Conservation (phyloP, 2,113 vertebrate genomes). For the Chlorodrepanis virens region DNA sequence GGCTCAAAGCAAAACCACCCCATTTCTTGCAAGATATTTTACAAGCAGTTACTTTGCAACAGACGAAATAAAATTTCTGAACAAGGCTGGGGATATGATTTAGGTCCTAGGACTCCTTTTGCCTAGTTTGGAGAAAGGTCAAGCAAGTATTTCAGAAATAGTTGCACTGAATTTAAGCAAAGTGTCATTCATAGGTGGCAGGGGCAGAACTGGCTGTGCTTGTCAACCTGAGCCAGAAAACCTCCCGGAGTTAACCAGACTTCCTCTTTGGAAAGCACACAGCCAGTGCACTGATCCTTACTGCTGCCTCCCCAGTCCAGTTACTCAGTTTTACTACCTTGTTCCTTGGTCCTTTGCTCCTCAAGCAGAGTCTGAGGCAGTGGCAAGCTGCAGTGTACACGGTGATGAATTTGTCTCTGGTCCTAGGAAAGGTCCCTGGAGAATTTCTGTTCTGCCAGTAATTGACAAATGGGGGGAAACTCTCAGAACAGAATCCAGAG, state of each 20-base stretch:
- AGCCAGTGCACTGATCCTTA: too few species aligned
- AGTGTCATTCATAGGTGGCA: background rate
- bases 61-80: background rate
- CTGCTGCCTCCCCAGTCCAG: background rate
- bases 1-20: background rate
- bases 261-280: background rate
- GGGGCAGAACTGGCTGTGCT: background rate
- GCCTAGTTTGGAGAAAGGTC: background rate
- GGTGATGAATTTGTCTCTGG: background rate
- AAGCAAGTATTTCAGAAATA: background rate
- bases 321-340: background rate
- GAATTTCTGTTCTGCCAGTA: background rate
- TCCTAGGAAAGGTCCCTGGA: background rate
- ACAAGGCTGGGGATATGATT: background rate
- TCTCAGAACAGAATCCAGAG: background rate
- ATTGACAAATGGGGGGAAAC: background rate
- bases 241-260: accelerated
- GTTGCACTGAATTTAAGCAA: background rate
- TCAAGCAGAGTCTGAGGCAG: background rate
- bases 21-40: background rate
- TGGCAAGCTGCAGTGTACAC: background rate
- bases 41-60: background rate
- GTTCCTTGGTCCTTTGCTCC: background rate
- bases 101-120: background rate
- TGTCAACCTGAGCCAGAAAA: background rate